phyloP scores from a whole-genome alignment of 2,797 vertebrate species.

The Oreochromis grahami region DNA sequence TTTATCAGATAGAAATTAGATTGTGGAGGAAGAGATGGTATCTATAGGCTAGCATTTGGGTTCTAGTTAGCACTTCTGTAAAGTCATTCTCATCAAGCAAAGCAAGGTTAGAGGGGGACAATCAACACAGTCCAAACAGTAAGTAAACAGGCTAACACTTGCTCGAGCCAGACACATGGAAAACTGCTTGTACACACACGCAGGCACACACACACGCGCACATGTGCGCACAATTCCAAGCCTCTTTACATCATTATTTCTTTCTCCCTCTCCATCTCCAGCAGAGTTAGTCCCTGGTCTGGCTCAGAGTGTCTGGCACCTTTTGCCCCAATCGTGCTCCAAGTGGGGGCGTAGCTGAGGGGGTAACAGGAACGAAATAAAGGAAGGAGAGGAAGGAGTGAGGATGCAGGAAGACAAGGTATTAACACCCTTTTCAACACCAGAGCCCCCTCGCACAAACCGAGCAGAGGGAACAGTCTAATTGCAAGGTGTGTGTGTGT shows the following conservation, averaged over 20 bases:
- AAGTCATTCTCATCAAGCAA: constrained; percentile 58
- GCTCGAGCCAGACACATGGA: background rate
- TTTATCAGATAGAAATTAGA: background rate
- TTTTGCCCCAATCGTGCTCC: constrained; percentile 57
- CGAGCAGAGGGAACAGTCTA: constrained; percentile 59
- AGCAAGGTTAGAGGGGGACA: constrained; percentile 45
- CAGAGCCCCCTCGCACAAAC: constrained; percentile 50
- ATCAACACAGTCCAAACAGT: constrained; percentile 58
- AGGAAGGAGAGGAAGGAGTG: constrained; percentile 41
- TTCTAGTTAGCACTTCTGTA: constrained; percentile 41
- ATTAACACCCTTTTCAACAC: constrained; percentile 75
- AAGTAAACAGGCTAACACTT: constrained; percentile 61
- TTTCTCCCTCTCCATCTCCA: constrained; percentile 44
- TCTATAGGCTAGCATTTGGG: background rate
- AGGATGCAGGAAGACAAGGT: constrained; percentile 59
- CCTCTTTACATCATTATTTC: constrained; percentile 60
- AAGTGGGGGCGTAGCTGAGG: constrained; percentile 15
- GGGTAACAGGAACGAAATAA: constrained; percentile 23
- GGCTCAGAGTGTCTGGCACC: constrained; percentile 66
- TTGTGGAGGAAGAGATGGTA: background rate
- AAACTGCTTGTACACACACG: background rate
- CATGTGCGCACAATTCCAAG: background rate
- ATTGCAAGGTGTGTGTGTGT: constrained; percentile 60
- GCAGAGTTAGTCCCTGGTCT: constrained; percentile 47
- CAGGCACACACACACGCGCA: background rate